Conservation (phyloP, 1,140 invertebrate genomes). For the Brachionus plicatilis region DNA sequence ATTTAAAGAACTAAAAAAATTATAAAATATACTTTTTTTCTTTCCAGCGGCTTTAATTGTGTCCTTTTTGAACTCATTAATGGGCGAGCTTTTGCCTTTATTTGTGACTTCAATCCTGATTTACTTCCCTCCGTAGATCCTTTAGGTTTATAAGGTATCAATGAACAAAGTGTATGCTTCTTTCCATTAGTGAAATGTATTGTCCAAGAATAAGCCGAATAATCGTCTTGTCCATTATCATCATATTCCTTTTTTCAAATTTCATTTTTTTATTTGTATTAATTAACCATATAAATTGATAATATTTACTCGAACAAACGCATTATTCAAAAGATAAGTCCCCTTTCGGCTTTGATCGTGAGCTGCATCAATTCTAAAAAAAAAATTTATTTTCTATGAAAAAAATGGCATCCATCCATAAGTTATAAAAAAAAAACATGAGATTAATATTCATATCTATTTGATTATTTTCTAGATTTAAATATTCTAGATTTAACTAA, state of each 20-base stretch:
- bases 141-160: constrained; percentile 26
- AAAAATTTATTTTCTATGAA: neutral
- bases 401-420: neutral
- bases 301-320: constrained; percentile 55
- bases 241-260: constrained; percentile 27
- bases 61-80: neutral
- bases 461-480: no score
- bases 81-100: neutral
- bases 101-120: neutral
- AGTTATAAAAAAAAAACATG: neutral
- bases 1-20: neutral
- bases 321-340: constrained; percentile 66
- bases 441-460: no score
- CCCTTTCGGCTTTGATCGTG: constrained; percentile 60
- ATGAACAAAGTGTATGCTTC: constrained; percentile 21
- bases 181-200: constrained; percentile 29
- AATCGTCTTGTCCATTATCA: constrained; percentile 35
- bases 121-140: neutral
- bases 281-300: neutral
- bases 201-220: constrained; percentile 33
- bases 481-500: no score
- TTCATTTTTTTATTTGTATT: neutral
- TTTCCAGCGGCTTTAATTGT: neutral
- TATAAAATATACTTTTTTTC: neutral
- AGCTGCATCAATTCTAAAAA: constrained; percentile 61